Base-by-base conservation (phyloP, 2,888 invertebrate genomes). In the Tryphoninae sp. region DNA sequence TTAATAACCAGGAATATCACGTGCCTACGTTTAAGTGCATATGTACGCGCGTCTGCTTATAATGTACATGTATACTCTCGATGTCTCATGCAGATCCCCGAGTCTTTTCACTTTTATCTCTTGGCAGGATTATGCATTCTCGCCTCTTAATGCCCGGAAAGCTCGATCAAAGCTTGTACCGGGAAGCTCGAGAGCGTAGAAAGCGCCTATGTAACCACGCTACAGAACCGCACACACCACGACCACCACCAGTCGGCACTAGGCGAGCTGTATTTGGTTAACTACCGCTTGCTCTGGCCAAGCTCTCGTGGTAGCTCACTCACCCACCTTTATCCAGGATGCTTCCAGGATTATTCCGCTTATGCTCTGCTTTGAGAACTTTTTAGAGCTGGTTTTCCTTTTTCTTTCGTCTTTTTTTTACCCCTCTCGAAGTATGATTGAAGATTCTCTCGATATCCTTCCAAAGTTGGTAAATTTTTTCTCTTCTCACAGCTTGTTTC, bases 111-210 rank as follows among this genome's bases (percentile, higher is more conserved):
- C 55, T 81, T 77, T 81, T 73, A 77, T 77, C 49, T 72, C 77
- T 45, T 13, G 9, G 26, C 45, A 40, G 62, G 73, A 73, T 81
- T 81, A 71, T 77, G 67, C 62, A 62, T 73, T 77, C 55, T 33
- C 45, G 62, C 19, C 33, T 76, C 62, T 51, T 76, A 82, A 82
- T 80, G 69, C 68, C 68, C 40, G 55, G 76, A 42, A 76, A 76
- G 64, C 73, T 69, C 72, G 73, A 80, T 80, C 76, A 82, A 82
- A 82, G 76, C 79, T 72, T 22, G 71, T 76, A 62, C 79, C 26
- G 45, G 16, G 62, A 64, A 69, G 72, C 68, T 79, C 75, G 42
- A 58, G 65, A 53, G 40, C 11, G 73, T 16, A 51, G 58, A 58
- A 62, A 49, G 51, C 59, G 74, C 62, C 40, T 64, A 59, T 19